Percentiles rank a stretch among this genome's conserved stretches.
phyloP scores from a whole-genome alignment of 2,113 vertebrate genomes.

The Brachyhypopomus gauderio region DNA sequence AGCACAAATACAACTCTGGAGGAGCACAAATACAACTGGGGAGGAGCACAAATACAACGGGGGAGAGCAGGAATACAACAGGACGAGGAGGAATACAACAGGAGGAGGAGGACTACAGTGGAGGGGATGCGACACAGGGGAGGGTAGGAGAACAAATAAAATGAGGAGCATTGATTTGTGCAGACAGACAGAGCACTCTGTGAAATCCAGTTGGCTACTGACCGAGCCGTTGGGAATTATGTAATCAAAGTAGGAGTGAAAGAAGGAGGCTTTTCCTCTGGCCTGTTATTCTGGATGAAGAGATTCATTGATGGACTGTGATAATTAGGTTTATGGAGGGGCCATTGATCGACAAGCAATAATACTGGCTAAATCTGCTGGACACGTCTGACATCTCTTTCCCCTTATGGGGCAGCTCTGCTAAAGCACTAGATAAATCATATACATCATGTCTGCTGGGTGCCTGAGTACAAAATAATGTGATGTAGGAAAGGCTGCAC shows the following conservation, averaged over 20 bases:
- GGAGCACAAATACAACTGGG: neutral
- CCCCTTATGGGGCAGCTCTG: neutral
- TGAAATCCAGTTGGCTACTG: conserved; percentile 12
- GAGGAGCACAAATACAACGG: neutral
- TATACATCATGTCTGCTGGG: neutral
- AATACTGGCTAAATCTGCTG: neutral
- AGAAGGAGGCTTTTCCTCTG: neutral
- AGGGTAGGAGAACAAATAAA: too few relatives aligned
- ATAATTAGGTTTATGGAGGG: neutral
- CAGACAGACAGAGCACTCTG: conserved; percentile 1
- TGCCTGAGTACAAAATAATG: neutral
- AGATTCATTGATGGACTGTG: neutral
- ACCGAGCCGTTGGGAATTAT: neutral
- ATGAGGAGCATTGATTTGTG: neutral
- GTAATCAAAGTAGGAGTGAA: neutral
- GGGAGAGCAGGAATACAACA: neutral
- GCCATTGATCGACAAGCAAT: neutral
- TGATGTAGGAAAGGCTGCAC: neutral
- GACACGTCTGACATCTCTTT: neutral
- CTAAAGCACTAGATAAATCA: neutral
- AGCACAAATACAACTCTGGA: neutral
- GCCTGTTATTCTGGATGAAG: neutral
- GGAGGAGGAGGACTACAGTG: neutral
- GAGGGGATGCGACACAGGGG: too few relatives aligned
- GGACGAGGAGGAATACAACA: conserved; percentile 1